phyloP scores from a whole-genome alignment of 2,888 invertebrate genomes.

The Apantesis nais region DNA sequence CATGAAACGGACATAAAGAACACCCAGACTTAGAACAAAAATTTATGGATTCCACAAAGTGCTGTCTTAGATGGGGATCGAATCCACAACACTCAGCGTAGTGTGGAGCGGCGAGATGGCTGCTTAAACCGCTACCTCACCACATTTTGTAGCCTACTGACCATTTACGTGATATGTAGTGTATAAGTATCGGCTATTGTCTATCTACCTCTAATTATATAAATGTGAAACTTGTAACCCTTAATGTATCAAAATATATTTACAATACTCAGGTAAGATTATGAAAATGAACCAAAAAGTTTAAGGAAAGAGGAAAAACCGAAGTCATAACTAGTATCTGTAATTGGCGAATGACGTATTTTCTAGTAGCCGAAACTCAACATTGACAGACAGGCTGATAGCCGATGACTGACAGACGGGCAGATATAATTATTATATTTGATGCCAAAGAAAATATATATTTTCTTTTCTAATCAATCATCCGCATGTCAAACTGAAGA shows the following conservation, averaged over 20 bases:
- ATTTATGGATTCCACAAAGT: too few species aligned
- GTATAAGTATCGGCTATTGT: neutral
- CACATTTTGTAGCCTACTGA: neutral
- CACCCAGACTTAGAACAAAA: too few species aligned
- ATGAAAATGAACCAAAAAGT: neutral
- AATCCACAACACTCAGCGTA: too few species aligned
- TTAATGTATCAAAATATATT: neutral
- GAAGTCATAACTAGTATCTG: constrained; percentile 9
- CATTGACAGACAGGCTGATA: constrained; percentile 27
- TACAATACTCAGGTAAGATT: neutral
- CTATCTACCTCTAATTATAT: neutral
- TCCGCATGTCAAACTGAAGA: constrained; percentile 36
- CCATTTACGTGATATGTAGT: too few species aligned
- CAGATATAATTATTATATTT: constrained; percentile 44
- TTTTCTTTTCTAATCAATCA: constrained; percentile 48
- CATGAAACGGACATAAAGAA: too few species aligned
- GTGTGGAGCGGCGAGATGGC: too few species aligned
- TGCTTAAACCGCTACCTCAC: too few species aligned
- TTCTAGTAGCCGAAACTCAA: constrained; percentile 29
- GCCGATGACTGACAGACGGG: constrained; percentile 40
- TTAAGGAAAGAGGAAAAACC: neutral
- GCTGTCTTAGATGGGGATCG: too few species aligned
- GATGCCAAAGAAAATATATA: constrained; percentile 45
- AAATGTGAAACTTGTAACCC: neutral
- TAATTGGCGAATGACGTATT: constrained; percentile 24